Evolutionary conservation across 1,140 invertebrate genomes (phyloP), one percentile per base, ranked within the genome.

Genomic region (Leptoteleia sp.): DNA sequence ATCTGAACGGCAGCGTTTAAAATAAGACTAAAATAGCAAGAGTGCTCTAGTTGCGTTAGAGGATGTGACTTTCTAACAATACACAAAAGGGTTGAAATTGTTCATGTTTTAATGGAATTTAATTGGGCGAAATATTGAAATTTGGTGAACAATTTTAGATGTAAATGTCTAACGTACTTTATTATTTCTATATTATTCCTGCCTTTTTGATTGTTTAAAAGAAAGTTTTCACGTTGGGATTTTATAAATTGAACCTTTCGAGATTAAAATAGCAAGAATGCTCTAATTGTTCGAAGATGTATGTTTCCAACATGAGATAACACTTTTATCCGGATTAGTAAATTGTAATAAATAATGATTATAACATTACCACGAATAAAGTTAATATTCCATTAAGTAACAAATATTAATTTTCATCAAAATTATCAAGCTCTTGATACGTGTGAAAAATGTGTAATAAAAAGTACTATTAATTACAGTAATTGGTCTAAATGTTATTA

Each of bases 221-320:
- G 37, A 12, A 57, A 29, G 15, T 13, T 43, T 22, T 29, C 29
- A 15, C 15, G 11, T 19, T n/a, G n/a, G n/a, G n/a, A n/a, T n/a
- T n/a, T n/a, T n/a, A n/a, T 27, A 50, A 50, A 50, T 40, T 50
- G 37, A 22, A 17, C 12, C 19, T 62, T 62, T 50, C 16, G 31
- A 65, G 19, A 55, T 31, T 27, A 67, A 67, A 67, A 67, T 67
- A 67, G 62, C 19, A 47, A 55, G 38, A 55, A 47, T 11, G 62
- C 48, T 47, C 62, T 37, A 67, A 17, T 67, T 67, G 62, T 40
- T 54, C 25, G 16, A 52, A 61, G 35, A 64, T 64, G 45, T 37
- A 42, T 13, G 35, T 64, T 64, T 42, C 22, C 19, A 4, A 62
- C 22, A 42, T 15, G 13, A 37, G 13, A 37, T 37, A 37, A 37